Conservation (phyloP, 2,113 vertebrate species). For the Dasyurus viverrinus region DNA sequence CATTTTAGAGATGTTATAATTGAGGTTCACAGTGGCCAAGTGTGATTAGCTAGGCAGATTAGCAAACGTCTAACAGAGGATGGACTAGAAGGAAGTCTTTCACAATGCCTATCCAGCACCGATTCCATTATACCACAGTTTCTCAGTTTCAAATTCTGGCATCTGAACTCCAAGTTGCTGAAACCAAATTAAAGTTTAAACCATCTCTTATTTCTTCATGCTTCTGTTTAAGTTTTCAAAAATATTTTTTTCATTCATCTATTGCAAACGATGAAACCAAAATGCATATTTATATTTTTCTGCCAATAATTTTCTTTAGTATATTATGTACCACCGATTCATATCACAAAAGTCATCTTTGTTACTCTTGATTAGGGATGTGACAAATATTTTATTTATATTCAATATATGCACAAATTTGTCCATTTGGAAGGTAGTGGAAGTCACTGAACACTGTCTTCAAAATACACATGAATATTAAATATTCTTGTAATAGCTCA, state of each 20-base stretch:
- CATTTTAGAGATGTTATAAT: background rate
- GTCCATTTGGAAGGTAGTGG: conserved; percentile 5
- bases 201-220: conserved; percentile 3
- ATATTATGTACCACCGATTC: conserved; percentile 21
- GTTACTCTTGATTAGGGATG: conserved; percentile 27
- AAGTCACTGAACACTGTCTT: conserved; percentile 9
- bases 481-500: conserved; percentile 19
- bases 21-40: background rate
- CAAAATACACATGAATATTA: conserved; percentile 43
- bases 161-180: background rate
- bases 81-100: background rate
- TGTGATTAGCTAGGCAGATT: background rate
- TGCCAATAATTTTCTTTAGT: conserved; percentile 25
- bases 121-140: background rate
- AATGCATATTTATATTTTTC: conserved; percentile 27
- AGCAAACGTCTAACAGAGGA: background rate
- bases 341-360: conserved; percentile 31
- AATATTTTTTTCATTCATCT: conserved; percentile 10
- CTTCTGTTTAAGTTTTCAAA: conserved; percentile 2
- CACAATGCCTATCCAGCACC: background rate
- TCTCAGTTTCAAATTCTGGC: conserved; percentile 1
- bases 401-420: conserved; percentile 26
- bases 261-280: conserved; percentile 26
- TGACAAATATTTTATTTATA: conserved; percentile 44
- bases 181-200: conserved; percentile 12